Evolutionary conservation across 2,888 invertebrate genomes (phyloP), one percentile per base, ranked within the genome.

Genomic region (Phania funesta): DNA sequence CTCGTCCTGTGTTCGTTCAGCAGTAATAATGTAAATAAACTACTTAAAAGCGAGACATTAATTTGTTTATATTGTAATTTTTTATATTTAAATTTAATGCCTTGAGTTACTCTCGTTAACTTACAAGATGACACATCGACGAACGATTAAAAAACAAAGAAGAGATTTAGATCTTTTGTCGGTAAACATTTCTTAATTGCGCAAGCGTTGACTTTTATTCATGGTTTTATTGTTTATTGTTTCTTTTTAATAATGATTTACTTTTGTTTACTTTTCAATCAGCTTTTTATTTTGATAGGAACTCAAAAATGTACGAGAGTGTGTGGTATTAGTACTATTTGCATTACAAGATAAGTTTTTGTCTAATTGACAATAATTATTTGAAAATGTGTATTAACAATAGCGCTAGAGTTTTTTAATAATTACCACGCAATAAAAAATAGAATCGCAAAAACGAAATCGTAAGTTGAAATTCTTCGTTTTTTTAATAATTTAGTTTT

Each of bases 201-300:
- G 75, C 75, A 76, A 24, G 32, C 76, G 76, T 46, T 62, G 18
- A 60, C 18, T 74, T 62, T 56, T 48, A 20, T 38, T 35, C n/a
- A 3, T 41, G 18, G 0, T 73, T 29, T 32, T 16, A 9, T 74
- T 48, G 35, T 58, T 54, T 78, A 48, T 2, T 22, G 41, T 60
- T 50, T 9, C 16, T 26, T 26, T 54, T 65, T 71, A 11, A 20
- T 73, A 26, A 4, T 48, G 29, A n/a, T 13, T 41, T 65, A 41
- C 29, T 67, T 75, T 80, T 65, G 67, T 58, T 65, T 68, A 52
- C 50, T 48, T 48, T 35, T 24, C 18, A 58, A 46, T 1, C 35
- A 73, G 7, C 18, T n/a, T 52, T n/a, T 54, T 44, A n/a, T 64
- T 44, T 46, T 79, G 74, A 74, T 74, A 80, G 70, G 70, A 67